A percentile compares a stretch with the other conserved stretches of the same genome.
These are phyloP conservation scores for Temnothorax longispinosus DNA, from an alignment of 1,140 invertebrate species.

Conservation along the genomic window DNA sequence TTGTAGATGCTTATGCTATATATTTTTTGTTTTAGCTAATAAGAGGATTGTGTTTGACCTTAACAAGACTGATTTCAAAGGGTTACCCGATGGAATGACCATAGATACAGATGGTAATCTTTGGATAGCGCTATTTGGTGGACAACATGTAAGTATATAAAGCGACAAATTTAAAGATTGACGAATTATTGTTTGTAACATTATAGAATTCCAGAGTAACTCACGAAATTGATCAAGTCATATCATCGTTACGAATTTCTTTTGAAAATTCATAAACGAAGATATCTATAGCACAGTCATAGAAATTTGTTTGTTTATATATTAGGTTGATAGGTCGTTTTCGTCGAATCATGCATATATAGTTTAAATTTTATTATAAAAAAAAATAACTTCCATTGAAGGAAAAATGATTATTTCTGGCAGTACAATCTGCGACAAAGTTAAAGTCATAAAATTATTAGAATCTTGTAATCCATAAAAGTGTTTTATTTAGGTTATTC, in stretches of 20 bases:
- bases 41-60: slow-evolving; percentile 75
- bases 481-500: slow-evolving; percentile 83
- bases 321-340: too few species aligned
- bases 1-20: neutral
- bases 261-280: too few species aligned
- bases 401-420: neutral
- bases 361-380: too few species aligned
- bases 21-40: slow-evolving; percentile 67
- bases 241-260: too few species aligned
- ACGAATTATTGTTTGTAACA: slow-evolving; percentile 17
- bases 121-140: slow-evolving; percentile 88
- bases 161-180: neutral
- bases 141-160: slow-evolving; percentile 83
- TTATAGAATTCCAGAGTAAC: too few species aligned
- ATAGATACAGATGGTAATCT: slow-evolving; percentile 89
- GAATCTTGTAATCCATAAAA: neutral
- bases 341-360: too few species aligned
- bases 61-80: slow-evolving; percentile 80
- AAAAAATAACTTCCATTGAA: neutral
- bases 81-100: slow-evolving; percentile 90
- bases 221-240: too few species aligned
- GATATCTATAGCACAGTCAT: too few species aligned
- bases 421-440: neutral
- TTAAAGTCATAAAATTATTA: neutral
- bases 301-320: too few species aligned